Base-by-base conservation (phyloP, 1,140 invertebrate species). In the Vanessa tameamea region DNA sequence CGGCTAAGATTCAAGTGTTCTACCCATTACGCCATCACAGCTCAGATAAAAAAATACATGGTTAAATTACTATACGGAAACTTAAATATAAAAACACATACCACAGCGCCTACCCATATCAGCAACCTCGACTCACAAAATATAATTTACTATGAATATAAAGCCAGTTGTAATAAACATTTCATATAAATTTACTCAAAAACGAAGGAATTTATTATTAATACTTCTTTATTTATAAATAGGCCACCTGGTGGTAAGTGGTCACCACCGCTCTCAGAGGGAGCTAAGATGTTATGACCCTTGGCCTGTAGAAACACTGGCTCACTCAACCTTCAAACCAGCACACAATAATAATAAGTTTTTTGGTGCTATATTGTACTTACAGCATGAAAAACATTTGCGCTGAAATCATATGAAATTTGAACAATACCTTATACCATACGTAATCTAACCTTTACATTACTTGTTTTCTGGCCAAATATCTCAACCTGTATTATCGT, bases 51-150 rank as follows among this genome's bases (percentile, higher is more conserved):
- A 37, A 37, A 7, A 37, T 37, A 37, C 7, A 37, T 37, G 6
- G 9, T 14, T 51, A 51, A 13, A 15, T n/a, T 9, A n/a, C 6
- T 15, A 15, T 20, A 31, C 7, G 5, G 31, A 16, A 55, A 15
- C 20, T 11, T 16, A 48, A 53, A 15, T 15, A 50, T 26, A 15
- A 20, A 48, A 48, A 47, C 14, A 23, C 9, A 51, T 66, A 66
- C 64, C 64, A 51, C 23, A 51, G 31, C 64, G 64, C 64, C 9
- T 31, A 37, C 48, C 23, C 64, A 66, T 66, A 31, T 66, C 57
- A n/a, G 11, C 9, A 59, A 23, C 1, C 37, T 43, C 8, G 13
- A 31, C 11, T 37, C 14, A 15, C 26, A 37, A 7, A 61, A 61
- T 15, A 15, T 8, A 61, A 9, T 61, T 37, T n/a, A 31, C 12